Conservation (phyloP, 1,140 invertebrate genomes). For the Musca vetustissima region DNA sequence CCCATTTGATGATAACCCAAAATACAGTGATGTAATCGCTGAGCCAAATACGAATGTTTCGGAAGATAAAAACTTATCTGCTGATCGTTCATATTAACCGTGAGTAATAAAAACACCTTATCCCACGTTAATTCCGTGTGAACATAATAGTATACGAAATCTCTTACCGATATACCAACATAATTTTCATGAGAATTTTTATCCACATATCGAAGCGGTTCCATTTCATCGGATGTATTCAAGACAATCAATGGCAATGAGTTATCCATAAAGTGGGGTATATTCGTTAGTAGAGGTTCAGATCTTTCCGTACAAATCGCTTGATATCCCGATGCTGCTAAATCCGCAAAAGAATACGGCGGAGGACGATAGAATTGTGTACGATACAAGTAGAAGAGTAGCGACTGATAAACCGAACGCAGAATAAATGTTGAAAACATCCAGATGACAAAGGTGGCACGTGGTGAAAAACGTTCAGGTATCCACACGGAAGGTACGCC, state of each 20-base stretch:
- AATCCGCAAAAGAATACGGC: background rate
- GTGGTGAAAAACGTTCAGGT: background rate
- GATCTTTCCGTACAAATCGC: background rate
- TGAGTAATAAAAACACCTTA: background rate
- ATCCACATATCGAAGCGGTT: background rate
- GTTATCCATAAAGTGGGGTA: background rate
- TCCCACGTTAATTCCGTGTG: background rate
- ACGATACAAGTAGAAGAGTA: slow-evolving; percentile 10
- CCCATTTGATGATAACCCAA: background rate
- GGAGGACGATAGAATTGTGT: slow-evolving; percentile 2
- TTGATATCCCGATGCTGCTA: background rate
- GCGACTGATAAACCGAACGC: slow-evolving; percentile 11
- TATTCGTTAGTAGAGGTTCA: background rate
- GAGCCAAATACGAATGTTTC: slow-evolving; percentile 12
- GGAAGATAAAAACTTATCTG: slow-evolving; percentile 1
- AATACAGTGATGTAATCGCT: slow-evolving; percentile 3
- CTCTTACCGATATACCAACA: background rate
- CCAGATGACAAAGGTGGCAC: background rate
- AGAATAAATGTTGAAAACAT: background rate
- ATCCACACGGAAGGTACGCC: background rate
- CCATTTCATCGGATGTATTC: background rate
- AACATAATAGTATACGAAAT: background rate
- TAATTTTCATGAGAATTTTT: background rate
- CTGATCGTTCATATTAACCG: background rate
- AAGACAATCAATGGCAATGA: background rate